A percentile compares a stretch with the other conserved stretches of the same genome.
Conservation (phyloP, 2,888 invertebrate genomes). For the Apeira syringaria region DNA sequence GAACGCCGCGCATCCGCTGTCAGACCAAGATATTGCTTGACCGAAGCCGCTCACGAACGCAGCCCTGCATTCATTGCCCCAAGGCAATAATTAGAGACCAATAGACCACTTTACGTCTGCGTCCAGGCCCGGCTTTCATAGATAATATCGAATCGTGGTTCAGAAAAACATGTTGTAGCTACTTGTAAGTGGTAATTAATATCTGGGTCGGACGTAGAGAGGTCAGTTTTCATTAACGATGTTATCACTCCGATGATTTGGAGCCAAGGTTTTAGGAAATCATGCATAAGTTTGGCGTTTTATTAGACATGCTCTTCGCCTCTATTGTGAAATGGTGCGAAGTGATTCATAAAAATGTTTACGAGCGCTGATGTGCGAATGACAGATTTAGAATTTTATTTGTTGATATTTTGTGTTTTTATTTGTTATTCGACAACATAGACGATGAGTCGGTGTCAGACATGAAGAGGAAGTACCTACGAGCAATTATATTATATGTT, state of each 20-base stretch:
- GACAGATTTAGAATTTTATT: conserved; percentile 11
- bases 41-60: no score
- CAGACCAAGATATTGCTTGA: no score
- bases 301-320: conserved; percentile 25
- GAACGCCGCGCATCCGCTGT: no score
- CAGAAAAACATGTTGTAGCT: conserved; percentile 32
- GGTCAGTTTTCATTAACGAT: conserved; percentile 73
- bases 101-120: conserved; percentile 12
- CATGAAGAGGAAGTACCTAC: no score
- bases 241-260: conserved; percentile 65
- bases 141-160: conserved; percentile 20
- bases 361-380: conserved; percentile 14
- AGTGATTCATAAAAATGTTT: conserved; percentile 20
- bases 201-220: conserved; percentile 73
- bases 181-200: conserved; percentile 48
- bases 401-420: no score
- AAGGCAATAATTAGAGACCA: conserved; percentile 12
- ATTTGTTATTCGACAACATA: no score
- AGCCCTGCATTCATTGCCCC: conserved; percentile 8
- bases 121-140: conserved; percentile 13
- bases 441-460: no score
- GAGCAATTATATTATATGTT: no score
- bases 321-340: conserved; percentile 22
- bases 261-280: conserved; percentile 68
- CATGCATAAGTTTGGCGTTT: conserved; percentile 31